Conservation (phyloP, 1,140 invertebrate species). For the Tribolium castaneum region DNA sequence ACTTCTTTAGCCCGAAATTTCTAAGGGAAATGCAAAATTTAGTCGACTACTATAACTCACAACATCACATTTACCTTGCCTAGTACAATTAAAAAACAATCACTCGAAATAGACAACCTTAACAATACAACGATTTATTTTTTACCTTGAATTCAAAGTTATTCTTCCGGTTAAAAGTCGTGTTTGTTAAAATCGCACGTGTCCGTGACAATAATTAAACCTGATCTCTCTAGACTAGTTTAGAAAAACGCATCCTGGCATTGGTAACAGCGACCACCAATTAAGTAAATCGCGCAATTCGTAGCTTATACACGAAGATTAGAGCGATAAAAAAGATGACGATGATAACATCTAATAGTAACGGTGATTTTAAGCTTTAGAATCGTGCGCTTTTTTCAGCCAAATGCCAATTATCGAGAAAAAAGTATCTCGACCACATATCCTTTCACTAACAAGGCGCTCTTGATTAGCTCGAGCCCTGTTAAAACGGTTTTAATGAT, state of each 20-base stretch:
- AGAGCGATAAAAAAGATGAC: slow-evolving; percentile 23
- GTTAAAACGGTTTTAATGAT: slow-evolving; percentile 48
- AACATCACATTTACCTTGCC: not conserved
- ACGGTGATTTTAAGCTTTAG: slow-evolving; percentile 29
- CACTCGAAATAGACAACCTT: not conserved
- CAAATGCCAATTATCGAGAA: slow-evolving; percentile 50
- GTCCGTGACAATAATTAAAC: slow-evolving; percentile 12
- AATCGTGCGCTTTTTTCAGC: slow-evolving; percentile 44
- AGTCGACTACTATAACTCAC: no score
- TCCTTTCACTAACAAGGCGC: slow-evolving; percentile 52
- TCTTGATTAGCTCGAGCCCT: slow-evolving; percentile 48
- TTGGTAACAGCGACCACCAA: not conserved
- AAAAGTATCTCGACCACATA: slow-evolving; percentile 50
- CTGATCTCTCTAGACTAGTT: not conserved
- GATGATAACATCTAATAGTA: slow-evolving; percentile 27
- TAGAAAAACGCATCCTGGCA: not conserved
- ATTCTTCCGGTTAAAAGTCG: slow-evolving; percentile 5
- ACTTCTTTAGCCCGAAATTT: no score
- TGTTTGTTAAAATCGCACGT: slow-evolving; percentile 10
- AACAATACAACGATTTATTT: not conserved
- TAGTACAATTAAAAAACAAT: not conserved
- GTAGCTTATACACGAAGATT: slow-evolving; percentile 20
- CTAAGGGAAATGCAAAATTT: no score
- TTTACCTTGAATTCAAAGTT: not conserved
- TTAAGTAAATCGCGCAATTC: slow-evolving; percentile 5